Percentiles rank a stretch among this genome's conserved stretches.
Conservation (phyloP, 37 sponge, comb jelly and placozoan genomes). For the Haliclona indistincta region DNA sequence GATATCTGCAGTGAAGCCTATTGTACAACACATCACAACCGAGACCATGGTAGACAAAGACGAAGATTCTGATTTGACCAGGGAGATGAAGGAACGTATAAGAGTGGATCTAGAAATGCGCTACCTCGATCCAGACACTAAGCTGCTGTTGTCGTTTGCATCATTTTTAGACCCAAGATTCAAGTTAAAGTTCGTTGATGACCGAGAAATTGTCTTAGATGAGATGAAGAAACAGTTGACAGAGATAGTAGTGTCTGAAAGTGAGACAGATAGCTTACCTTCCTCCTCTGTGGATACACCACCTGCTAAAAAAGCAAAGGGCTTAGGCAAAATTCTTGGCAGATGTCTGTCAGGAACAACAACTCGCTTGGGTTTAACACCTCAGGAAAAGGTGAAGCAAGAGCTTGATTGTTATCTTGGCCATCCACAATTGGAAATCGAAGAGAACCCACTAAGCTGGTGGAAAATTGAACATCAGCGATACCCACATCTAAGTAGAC, state of each 20-base stretch:
- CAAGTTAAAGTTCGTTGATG: not conserved
- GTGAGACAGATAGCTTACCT: not conserved
- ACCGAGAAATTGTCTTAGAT: not conserved
- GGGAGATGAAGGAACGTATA: constrained; percentile 20
- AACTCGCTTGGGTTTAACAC: not conserved
- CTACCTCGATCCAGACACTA: constrained; percentile 7
- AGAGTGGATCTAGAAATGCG: constrained; percentile 19
- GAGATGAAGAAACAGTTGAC: not conserved
- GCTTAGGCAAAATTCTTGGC: not conserved
- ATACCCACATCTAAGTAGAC: constrained; percentile 8
- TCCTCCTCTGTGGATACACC: not conserved
- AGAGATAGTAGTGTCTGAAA: not conserved
- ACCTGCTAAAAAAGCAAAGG: not conserved
- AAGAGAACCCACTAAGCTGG: constrained; percentile 28
- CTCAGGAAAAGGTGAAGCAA: not conserved
- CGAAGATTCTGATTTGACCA: constrained; percentile 8
- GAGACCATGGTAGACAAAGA: constrained; percentile 3
- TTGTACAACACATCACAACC: constrained; percentile 2
- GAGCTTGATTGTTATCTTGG: constrained; percentile 8
- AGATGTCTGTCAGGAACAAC: not conserved
- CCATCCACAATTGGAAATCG: constrained; percentile 4
- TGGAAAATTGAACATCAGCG: constrained; percentile 40
- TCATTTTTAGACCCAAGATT: constrained; percentile 31
- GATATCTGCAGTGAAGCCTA: constrained; percentile 11
- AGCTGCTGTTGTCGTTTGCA: constrained; percentile 2